Conservation (phyloP, 2,797 vertebrate genomes). For the Mastacembelus armatus region DNA sequence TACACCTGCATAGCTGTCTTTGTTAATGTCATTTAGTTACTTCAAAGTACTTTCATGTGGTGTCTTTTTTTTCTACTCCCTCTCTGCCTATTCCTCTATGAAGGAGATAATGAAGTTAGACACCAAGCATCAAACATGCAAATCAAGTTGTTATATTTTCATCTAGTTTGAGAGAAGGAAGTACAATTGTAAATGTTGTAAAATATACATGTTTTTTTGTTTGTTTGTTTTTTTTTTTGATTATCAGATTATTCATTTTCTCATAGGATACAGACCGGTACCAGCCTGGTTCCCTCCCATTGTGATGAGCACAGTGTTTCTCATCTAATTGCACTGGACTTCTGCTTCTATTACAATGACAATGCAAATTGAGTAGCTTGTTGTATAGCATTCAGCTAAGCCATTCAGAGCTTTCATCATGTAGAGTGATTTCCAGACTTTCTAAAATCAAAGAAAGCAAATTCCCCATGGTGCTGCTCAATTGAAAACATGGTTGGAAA, state of each 20-base stretch:
- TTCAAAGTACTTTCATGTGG: slow-evolving; percentile 49
- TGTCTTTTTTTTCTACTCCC: slow-evolving; percentile 10
- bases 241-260: slow-evolving; percentile 8
- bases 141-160: neutral
- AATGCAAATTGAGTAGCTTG: slow-evolving; percentile 35
- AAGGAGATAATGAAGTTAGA: slow-evolving; percentile 9
- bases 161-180: neutral
- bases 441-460: slow-evolving; percentile 53
- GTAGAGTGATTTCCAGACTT: slow-evolving; percentile 45
- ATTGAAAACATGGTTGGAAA: slow-evolving; percentile 59
- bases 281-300: slow-evolving; percentile 7
- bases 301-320: slow-evolving; percentile 10
- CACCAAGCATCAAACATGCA: slow-evolving; percentile 13
- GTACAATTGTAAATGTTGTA: neutral
- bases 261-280: neutral
- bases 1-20: slow-evolving; percentile 44
- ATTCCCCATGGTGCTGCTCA: slow-evolving; percentile 27
- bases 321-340: slow-evolving; percentile 39
- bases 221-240: slow-evolving; percentile 8
- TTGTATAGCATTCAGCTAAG: slow-evolving; percentile 36
- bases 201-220: slow-evolving; percentile 1
- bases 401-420: slow-evolving; percentile 29
- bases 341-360: slow-evolving; percentile 39
- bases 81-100: slow-evolving; percentile 22
- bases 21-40: slow-evolving; percentile 43